phyloP scores from a whole-genome alignment of 1,140 invertebrate genomes.

The Cotesia glomerata region DNA sequence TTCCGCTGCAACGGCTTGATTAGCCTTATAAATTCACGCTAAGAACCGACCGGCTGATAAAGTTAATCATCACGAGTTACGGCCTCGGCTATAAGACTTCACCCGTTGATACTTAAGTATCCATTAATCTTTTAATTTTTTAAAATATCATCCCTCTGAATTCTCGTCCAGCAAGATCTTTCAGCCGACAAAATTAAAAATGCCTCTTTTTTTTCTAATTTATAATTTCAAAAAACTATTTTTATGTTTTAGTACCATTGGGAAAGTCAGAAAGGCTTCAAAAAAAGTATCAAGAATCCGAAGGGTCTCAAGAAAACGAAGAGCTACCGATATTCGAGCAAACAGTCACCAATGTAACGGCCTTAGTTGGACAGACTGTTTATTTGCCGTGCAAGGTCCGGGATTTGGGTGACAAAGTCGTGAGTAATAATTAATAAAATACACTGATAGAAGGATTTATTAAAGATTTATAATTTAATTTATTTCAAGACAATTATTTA shows the following conservation, averaged over 20 bases:
- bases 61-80: too few relatives aligned
- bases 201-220: too few relatives aligned
- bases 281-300: conserved; percentile 41
- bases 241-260: conserved; percentile 45
- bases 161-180: too few relatives aligned
- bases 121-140: too few relatives aligned
- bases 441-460: too few relatives aligned
- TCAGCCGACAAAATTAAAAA: too few relatives aligned
- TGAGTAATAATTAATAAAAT: conserved; percentile 56
- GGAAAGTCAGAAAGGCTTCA: conserved; percentile 41
- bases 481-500: neutral
- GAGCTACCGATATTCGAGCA: conserved; percentile 56
- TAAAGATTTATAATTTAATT: neutral
- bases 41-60: too few relatives aligned
- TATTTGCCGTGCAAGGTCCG: conserved; percentile 69
- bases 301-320: conserved; percentile 35
- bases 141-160: too few relatives aligned
- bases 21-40: too few relatives aligned
- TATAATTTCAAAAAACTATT: neutral
- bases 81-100: too few relatives aligned
- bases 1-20: too few relatives aligned
- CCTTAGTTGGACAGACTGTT: conserved; percentile 66
- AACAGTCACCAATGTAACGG: conserved; percentile 63
- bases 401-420: conserved; percentile 70
- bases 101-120: too few relatives aligned